Evolutionary conservation across 2,797 vertebrate genomes (phyloP), one percentile per base, ranked within the genome.

Genomic region (Arnoldichthys spilopterus): DNA sequence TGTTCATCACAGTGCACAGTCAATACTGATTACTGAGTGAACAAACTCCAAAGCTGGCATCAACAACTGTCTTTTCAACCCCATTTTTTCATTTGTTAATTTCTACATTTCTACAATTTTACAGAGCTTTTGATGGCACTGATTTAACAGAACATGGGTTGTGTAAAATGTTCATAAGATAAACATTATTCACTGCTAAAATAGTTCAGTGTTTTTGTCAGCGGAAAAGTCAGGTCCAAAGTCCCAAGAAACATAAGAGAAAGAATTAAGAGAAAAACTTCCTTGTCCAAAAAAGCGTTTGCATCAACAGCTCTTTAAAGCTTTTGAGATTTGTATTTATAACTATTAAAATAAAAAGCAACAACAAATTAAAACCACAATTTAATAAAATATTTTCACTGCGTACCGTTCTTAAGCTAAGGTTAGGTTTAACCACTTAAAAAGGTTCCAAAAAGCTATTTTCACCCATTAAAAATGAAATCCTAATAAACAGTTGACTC

Each of bases 1-100:
- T 80, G 66, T 80, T 80, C 78, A 24, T 13, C 54, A 63, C 18
- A 51, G 47, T 20, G 40, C 24, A 63, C 34, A 56, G 15, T 54
- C 9, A 8, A 45, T 20, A 63, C 12, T 15, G 45, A 54, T 18
- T 43, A n/a, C n/a, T 37, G 34, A 37, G 34, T 53, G 51, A 69
- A 54, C 64, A 53, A 62, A 40, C 62, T 59, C 16, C 56, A 53
- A 30, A 7, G 43, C 18, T 51, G 11, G 30, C 12, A 28, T 62
- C 47, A 47, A 70, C 20, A 15, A 4, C 18, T 26, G 26, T 1
- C n/a, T 69, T 70, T 26, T 30, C 45, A 32, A 6, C 28, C 15
- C 24, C 4, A 51, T 16, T 69, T 30, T 28, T 69, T 67, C 4
- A n/a, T 0, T n/a, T n/a, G n/a, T n/a, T n/a, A n/a, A n/a, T n/a